Conservation (phyloP, 2,888 invertebrate genomes). For the Opisthograptis luteolata region DNA sequence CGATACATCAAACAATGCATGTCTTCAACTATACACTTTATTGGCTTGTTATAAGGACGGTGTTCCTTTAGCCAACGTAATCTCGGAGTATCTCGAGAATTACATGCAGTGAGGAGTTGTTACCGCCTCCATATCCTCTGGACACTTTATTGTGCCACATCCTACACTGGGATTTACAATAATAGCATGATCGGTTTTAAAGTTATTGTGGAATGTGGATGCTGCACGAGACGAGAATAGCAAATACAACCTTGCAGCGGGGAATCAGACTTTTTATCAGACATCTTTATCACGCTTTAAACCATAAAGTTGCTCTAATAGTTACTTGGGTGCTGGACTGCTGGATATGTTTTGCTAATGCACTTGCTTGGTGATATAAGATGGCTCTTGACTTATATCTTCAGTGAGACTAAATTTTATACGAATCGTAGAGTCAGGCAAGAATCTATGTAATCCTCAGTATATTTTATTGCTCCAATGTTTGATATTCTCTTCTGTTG, state of each 20-base stretch:
- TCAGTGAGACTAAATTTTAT: no score
- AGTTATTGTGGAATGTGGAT: conserved; percentile 30
- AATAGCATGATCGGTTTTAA: conserved; percentile 29
- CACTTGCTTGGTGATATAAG: no score
- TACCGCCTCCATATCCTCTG: conserved; percentile 35
- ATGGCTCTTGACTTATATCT: no score
- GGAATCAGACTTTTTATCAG: conserved; percentile 3
- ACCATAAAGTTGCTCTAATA: no score
- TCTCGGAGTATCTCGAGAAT: conserved; percentile 36
- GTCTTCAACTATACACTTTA: conserved; percentile 32
- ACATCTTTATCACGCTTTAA: neutral
- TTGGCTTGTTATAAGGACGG: conserved; percentile 26
- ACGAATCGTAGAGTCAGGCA: no score
- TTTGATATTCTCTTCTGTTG: no score
- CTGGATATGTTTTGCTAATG: no score
- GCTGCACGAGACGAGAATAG: conserved; percentile 28
- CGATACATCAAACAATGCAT: conserved; percentile 19
- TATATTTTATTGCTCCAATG: no score
- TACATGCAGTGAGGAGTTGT: conserved; percentile 34
- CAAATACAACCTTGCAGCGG: conserved; percentile 14
- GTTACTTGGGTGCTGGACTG: no score
- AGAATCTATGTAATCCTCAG: no score
- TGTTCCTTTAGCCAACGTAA: conserved; percentile 25
- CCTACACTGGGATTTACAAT: conserved; percentile 36
- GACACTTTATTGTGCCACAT: conserved; percentile 37